A percentile compares a stretch with the other conserved stretches of the same genome.
Evolutionary conservation across 2,113 vertebrate genomes (phyloP).

Genomic region (Carassius auratus): DNA sequence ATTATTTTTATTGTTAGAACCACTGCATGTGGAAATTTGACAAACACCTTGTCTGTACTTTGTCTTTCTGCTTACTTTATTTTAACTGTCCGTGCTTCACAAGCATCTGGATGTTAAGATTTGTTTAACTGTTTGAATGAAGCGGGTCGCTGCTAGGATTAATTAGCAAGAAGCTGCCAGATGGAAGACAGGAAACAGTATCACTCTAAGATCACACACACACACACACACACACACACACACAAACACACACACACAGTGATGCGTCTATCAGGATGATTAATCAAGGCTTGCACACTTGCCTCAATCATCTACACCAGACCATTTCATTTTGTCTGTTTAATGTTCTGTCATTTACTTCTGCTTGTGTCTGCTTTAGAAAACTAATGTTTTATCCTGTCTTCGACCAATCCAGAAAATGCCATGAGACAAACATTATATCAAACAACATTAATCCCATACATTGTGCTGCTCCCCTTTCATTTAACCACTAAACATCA

Average conservation of each 20-base stretch:
- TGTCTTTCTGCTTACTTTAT: not conserved
- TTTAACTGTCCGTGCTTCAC: slow-evolving; percentile 13
- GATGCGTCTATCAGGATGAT: not conserved
- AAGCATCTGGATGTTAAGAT: slow-evolving; percentile 51
- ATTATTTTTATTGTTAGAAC: not conserved
- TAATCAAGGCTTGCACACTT: slow-evolving; percentile 1
- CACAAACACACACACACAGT: not conserved
- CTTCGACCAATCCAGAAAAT: not conserved
- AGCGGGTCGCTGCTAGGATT: slow-evolving; percentile 56
- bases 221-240: not conserved
- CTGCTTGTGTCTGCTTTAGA: slow-evolving; percentile 24
- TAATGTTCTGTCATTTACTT: slow-evolving; percentile 4
- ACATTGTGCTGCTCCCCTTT: not conserved
- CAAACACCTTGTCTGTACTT: not conserved
- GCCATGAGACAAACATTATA: not conserved
- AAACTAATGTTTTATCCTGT: slow-evolving; percentile 4
- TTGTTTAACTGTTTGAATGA: slow-evolving; percentile 60
- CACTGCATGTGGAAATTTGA: not conserved
- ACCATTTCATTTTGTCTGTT: not conserved
- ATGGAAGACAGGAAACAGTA: slow-evolving; percentile 53
- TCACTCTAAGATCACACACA: not conserved
- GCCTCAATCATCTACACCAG: not conserved
- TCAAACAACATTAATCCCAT: slow-evolving; percentile 20
- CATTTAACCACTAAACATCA: not conserved
- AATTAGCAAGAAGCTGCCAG: slow-evolving; percentile 49